phyloP scores from a whole-genome alignment of 2,797 vertebrate genomes.

The Diplodus puntazzo region DNA sequence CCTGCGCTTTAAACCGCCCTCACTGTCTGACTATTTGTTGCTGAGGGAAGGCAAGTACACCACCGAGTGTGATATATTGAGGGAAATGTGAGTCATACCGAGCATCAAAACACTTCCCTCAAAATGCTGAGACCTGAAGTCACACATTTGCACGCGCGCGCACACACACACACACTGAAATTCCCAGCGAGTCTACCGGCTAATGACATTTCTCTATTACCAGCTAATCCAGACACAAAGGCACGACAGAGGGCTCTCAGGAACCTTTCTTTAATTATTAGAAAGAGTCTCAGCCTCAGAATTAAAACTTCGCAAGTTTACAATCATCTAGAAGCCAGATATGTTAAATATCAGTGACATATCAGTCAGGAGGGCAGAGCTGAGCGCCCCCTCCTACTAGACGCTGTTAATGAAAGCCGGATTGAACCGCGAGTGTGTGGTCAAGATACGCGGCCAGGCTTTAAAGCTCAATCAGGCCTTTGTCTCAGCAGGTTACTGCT shows the following conservation, averaged over 20 bases:
- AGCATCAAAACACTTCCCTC: slow-evolving; percentile 69
- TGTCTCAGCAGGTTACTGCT: slow-evolving; percentile 7
- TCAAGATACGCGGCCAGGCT: slow-evolving; percentile 33
- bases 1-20: slow-evolving; percentile 64
- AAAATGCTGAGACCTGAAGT: slow-evolving; percentile 63
- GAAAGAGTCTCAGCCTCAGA: slow-evolving; percentile 43
- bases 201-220: slow-evolving; percentile 66
- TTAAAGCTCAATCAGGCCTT: slow-evolving; percentile 33
- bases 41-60: slow-evolving; percentile 63
- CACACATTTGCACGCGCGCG: slow-evolving; percentile 34
- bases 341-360: slow-evolving; percentile 45
- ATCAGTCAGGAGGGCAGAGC: slow-evolving; percentile 33
- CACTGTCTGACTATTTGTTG: slow-evolving; percentile 64
- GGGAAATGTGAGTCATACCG: slow-evolving; percentile 69
- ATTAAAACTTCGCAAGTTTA: slow-evolving; percentile 54
- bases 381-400: slow-evolving; percentile 10
- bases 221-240: slow-evolving; percentile 65
- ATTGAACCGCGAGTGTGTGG: slow-evolving; percentile 14
- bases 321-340: slow-evolving; percentile 46
- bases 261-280: slow-evolving; percentile 50
- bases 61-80: slow-evolving; percentile 58
- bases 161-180: slow-evolving; percentile 44
- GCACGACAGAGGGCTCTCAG: slow-evolving; percentile 32
- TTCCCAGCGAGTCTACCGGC: slow-evolving; percentile 58
- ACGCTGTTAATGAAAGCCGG: slow-evolving; percentile 32